These are phyloP conservation scores for Cygnus olor DNA, from an alignment of 2,797 vertebrate genomes.

Conservation along the genomic window DNA sequence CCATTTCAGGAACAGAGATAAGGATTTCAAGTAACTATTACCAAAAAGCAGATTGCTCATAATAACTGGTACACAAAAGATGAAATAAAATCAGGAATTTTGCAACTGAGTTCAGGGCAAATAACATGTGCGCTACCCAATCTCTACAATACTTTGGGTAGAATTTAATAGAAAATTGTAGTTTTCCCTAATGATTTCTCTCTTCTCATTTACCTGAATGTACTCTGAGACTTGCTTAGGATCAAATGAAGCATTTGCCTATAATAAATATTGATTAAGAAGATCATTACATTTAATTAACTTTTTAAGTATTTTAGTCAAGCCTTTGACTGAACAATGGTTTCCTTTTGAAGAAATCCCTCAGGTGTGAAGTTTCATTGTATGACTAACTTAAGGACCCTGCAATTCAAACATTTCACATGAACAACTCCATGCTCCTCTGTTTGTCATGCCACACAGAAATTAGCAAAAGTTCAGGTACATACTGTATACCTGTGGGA, in stretches of 20 bases:
- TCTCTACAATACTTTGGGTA: background rate
- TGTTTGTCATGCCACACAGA: background rate
- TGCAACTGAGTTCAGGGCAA: background rate
- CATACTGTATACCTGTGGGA: background rate
- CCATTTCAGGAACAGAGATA: constrained; percentile 31
- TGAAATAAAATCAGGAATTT: constrained; percentile 30
- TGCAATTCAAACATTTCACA: background rate
- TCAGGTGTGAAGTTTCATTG: background rate
- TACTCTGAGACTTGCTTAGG: constrained; percentile 22
- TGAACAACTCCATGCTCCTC: background rate
- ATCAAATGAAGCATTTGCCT: constrained; percentile 59
- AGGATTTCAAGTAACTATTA: constrained; percentile 32
- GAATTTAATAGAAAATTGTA: constrained; percentile 54
- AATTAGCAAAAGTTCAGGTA: background rate
- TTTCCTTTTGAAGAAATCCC: constrained; percentile 31
- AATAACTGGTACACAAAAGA: constrained; percentile 24
- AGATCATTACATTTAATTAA: constrained; percentile 71
- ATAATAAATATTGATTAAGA: constrained; percentile 71
- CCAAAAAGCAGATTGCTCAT: constrained; percentile 17
- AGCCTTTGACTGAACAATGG: constrained; percentile 35
- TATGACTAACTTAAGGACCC: background rate
- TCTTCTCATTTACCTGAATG: constrained; percentile 41
- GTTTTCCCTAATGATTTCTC: constrained; percentile 29
- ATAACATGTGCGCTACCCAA: background rate
- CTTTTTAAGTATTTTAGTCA: constrained; percentile 49